These are phyloP conservation scores for Acrocyrtus sp. DNA, from an alignment of 2,888 invertebrate genomes.

Conservation along the genomic window DNA sequence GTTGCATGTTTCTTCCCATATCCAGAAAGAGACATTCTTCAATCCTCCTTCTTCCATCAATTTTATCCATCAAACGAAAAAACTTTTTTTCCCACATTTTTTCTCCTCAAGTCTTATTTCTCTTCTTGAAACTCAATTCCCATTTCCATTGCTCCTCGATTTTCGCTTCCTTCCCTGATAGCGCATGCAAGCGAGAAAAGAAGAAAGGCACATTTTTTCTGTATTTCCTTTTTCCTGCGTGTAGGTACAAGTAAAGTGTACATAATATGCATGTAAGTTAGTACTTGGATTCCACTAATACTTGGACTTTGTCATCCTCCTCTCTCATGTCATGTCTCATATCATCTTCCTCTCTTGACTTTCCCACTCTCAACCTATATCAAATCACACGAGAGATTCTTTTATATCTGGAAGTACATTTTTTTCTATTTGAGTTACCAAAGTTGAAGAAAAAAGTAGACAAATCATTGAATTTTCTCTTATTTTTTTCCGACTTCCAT, in stretches of 20 bases:
- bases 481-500: slow-evolving; percentile 9
- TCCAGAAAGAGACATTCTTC: slow-evolving; percentile 36
- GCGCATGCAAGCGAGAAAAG: slow-evolving; percentile 3
- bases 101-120: slow-evolving; percentile 34
- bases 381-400: no score
- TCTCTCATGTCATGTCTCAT: no score
- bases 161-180: slow-evolving; percentile 30
- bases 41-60: slow-evolving; percentile 47
- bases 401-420: no score
- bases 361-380: no score
- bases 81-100: slow-evolving; percentile 43
- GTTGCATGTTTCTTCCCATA: no score
- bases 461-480: slow-evolving; percentile 46
- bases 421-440: no score
- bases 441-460: no score
- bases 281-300: slow-evolving; percentile 42
- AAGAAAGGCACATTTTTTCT: no score
- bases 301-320: slow-evolving; percentile 38
- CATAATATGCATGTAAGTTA: slow-evolving; percentile 34
- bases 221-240: neutral
- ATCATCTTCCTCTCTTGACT: slow-evolving; percentile 18
- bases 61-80: slow-evolving; percentile 45
- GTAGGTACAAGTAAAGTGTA: no score
- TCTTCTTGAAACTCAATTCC: slow-evolving; percentile 51
- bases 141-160: slow-evolving; percentile 46